Evolutionary conservation across 2,888 invertebrate species (phyloP).

Genomic region (Cantharis flavilabris): DNA sequence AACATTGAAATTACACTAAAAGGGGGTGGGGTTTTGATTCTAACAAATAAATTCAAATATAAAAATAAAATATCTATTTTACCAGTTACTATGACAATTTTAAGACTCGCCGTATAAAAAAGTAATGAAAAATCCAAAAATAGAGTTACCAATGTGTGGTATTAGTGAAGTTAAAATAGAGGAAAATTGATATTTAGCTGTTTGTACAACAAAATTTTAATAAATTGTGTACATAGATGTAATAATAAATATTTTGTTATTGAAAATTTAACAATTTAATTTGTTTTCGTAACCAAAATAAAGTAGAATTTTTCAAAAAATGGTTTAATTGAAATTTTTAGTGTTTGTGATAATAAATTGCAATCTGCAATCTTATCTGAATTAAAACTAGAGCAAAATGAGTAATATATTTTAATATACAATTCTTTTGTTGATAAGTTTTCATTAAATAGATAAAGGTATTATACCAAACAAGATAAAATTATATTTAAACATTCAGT

Average conservation of each 20-base stretch:
- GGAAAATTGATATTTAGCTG: neutral
- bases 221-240: neutral
- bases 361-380: neutral
- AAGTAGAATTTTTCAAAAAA: neutral
- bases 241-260: neutral
- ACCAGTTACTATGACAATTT: neutral
- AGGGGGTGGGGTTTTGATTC: neutral
- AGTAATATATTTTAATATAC: neutral
- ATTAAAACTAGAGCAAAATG: neutral
- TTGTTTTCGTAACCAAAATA: neutral
- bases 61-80: neutral
- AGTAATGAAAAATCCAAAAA: neutral
- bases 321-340: neutral
- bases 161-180: neutral
- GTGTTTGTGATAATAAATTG: neutral
- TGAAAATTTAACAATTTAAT: neutral
- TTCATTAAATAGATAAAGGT: neutral
- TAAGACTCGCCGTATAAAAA: neutral
- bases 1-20: neutral
- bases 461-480: neutral
- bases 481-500: neutral
- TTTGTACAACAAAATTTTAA: neutral
- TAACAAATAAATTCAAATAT: neutral
- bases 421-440: neutral
- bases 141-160: neutral